These are phyloP conservation scores for Manis javanica DNA, from an alignment of 2,797 vertebrate genomes.

Conservation along the genomic window DNA sequence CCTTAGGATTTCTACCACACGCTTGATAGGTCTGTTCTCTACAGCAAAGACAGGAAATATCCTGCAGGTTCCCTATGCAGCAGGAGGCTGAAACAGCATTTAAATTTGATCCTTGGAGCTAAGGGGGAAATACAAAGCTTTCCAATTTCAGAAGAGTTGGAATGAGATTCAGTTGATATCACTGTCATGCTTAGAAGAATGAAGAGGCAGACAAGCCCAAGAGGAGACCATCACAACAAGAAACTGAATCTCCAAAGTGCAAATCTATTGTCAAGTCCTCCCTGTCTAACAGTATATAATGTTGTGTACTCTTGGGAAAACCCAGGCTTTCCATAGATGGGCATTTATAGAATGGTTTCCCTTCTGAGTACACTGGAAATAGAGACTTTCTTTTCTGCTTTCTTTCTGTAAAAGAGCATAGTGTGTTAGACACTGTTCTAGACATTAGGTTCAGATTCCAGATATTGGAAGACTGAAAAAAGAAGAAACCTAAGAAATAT, in stretches of 20 bases:
- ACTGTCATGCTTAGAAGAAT: conserved; percentile 45
- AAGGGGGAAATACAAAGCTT: conserved; percentile 51
- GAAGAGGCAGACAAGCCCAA: not conserved
- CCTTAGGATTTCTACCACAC: conserved; percentile 56
- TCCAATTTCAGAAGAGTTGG: conserved; percentile 47
- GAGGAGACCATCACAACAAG: conserved; percentile 30
- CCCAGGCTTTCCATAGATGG: not conserved
- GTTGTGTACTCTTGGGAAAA: not conserved
- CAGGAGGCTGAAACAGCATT: conserved; percentile 45
- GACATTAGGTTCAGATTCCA: not conserved
- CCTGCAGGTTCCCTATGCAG: conserved; percentile 8
- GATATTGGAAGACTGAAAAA: not conserved
- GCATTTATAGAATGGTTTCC: not conserved
- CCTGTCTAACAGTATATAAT: not conserved
- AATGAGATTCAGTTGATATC: conserved; percentile 55
- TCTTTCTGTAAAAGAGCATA: not conserved
- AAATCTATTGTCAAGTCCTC: conserved; percentile 10
- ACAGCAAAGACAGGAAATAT: conserved; percentile 54
- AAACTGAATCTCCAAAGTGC: not conserved
- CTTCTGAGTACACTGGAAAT: not conserved
- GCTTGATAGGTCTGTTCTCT: conserved; percentile 1
- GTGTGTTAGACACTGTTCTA: not conserved
- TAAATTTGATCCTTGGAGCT: conserved; percentile 61
- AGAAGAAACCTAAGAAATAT: conserved; percentile 19
- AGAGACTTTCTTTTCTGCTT: not conserved